phyloP scores from a whole-genome alignment of 2,113 vertebrate species.

The Trematocara unimaculatum region DNA sequence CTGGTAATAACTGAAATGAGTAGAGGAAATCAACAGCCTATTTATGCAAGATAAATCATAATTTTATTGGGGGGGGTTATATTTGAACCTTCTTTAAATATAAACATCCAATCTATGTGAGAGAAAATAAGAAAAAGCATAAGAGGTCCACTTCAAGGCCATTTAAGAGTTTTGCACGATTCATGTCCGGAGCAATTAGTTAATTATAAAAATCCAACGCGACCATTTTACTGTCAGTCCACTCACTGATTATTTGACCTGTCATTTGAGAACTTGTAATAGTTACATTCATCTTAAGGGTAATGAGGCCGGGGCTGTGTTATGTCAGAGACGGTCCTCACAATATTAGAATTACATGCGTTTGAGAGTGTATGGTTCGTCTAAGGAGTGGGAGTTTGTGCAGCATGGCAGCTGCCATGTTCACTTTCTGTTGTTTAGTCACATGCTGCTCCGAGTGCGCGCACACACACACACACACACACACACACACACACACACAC shows the following conservation, averaged over 20 bases:
- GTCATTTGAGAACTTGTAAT: background rate
- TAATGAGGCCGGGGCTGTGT: background rate
- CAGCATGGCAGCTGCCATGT: slow-evolving; percentile 55
- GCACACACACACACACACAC: background rate
- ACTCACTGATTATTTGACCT: background rate
- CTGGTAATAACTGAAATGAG: too few species aligned
- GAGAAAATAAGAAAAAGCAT: background rate
- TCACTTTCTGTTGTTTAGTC: slow-evolving; percentile 42
- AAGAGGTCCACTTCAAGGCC: background rate
- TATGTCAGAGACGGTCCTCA: background rate
- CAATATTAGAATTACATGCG: background rate
- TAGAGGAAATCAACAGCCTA: too few species aligned
- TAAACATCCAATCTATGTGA: background rate
- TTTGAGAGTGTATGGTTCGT: background rate
- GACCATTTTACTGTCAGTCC: background rate
- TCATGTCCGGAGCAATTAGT: background rate
- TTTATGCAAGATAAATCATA: too few species aligned
- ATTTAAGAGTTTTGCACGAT: fast-evolving
- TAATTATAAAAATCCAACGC: fast-evolving
- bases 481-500: background rate
- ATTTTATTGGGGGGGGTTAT: background rate
- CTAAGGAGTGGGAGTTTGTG: slow-evolving; percentile 23
- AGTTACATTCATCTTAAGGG: background rate
- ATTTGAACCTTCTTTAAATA: background rate
- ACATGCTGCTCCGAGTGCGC: background rate